These are phyloP conservation scores for Sebastes steindachneri DNA, from an alignment of 2,797 vertebrate genomes.

Conservation along the genomic window DNA sequence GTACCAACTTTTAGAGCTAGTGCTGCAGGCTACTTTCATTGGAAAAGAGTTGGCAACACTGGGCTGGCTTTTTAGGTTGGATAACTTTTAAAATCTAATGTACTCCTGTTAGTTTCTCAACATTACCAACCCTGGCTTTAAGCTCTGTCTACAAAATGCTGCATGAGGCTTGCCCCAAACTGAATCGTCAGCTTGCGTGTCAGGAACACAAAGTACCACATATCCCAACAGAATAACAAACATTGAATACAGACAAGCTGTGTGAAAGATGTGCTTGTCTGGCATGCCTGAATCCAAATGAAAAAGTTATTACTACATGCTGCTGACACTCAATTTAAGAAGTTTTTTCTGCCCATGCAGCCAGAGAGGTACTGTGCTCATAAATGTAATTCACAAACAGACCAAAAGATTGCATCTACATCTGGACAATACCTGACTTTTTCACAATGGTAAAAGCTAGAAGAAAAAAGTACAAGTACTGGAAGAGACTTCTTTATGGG, in stretches of 20 bases:
- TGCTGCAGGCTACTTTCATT: too few relatives aligned
- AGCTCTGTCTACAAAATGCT: not conserved
- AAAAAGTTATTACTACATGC: not conserved
- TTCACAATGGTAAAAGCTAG: not conserved
- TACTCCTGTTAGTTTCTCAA: too few relatives aligned
- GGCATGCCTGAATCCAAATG: not conserved
- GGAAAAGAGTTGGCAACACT: too few relatives aligned
- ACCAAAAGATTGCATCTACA: not conserved
- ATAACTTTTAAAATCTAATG: too few relatives aligned
- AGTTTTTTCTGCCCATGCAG: not conserved
- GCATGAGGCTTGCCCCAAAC: not conserved
- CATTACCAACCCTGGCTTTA: not conserved
- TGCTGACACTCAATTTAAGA: not conserved
- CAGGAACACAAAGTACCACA: not conserved
- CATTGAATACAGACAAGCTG: not conserved
- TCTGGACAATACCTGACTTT: not conserved
- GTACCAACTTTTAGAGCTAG: too few relatives aligned
- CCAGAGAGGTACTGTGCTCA: not conserved
- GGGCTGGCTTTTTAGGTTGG: too few relatives aligned
- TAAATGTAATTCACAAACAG: not conserved
- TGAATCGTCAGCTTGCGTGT: not conserved
- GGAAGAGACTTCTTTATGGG: not conserved
- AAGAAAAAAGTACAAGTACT: not conserved
- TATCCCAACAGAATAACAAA: not conserved
- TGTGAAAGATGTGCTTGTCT: not conserved